Evolutionary conservation across 2,113 vertebrate species (phyloP).

Genomic region (Hyperopisus bebe): DNA sequence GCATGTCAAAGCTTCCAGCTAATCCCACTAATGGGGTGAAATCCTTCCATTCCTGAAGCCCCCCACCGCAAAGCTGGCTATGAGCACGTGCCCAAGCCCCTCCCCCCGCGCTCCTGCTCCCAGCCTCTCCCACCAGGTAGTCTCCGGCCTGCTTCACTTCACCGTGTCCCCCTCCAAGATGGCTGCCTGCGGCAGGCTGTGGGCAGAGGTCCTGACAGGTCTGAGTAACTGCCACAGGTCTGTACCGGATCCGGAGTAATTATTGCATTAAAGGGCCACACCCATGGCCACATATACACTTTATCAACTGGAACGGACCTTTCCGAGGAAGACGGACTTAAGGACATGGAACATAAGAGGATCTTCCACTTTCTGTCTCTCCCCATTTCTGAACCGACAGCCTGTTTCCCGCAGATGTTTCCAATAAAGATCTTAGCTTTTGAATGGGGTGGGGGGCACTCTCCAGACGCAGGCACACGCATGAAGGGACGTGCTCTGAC

Average conservation of each 20-base stretch:
- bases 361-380: background rate
- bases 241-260: background rate
- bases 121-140: background rate
- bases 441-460: background rate
- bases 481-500: background rate
- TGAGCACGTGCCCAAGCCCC: background rate
- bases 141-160: background rate
- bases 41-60: background rate
- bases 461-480: background rate
- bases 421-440: background rate
- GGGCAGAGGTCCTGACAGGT: background rate
- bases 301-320: background rate
- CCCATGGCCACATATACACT: background rate
- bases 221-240: background rate
- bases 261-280: background rate
- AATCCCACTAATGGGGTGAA: conserved; percentile 20
- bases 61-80: background rate
- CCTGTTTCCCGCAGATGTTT: background rate
- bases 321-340: background rate
- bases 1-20: conserved; percentile 19
- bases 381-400: background rate
- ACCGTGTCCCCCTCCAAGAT: background rate
- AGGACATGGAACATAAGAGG: background rate
- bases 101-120: background rate
- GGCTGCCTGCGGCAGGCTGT: background rate